Evolutionary conservation across 64 coral and sea anemone genomes (phyloP).

Genomic region (Dendronephthya gigantea): DNA sequence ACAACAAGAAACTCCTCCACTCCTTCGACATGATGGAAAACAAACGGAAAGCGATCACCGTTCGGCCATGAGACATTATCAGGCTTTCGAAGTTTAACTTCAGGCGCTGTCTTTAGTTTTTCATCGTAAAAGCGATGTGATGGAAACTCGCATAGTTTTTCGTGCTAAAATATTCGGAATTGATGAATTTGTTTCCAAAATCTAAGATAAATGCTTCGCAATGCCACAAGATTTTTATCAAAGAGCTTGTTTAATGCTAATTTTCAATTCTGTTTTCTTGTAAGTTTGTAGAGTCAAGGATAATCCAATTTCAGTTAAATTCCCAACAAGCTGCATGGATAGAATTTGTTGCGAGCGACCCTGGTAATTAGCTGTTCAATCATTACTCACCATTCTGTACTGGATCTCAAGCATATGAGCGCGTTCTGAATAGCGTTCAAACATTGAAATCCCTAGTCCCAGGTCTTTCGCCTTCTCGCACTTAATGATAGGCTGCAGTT

Average conservation of each 20-base stretch:
- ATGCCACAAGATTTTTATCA: no score
- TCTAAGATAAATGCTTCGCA: no score
- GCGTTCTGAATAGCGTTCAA: slow-evolving; percentile 50
- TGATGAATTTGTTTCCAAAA: no score
- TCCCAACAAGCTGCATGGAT: no score
- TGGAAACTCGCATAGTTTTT: background rate
- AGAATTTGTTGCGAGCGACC: no score
- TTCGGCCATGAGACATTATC: background rate
- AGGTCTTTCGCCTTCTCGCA: slow-evolving; percentile 47
- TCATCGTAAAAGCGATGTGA: background rate
- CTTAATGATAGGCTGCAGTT: slow-evolving; percentile 67
- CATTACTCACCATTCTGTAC: slow-evolving; percentile 89
- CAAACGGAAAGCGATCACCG: background rate
- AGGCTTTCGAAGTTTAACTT: background rate
- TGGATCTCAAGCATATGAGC: slow-evolving; percentile 65
- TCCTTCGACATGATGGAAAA: background rate
- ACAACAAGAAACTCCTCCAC: background rate
- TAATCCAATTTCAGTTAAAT: no score
- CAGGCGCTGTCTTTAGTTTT: background rate
- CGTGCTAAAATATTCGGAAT: background rate
- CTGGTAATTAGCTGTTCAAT: no score
- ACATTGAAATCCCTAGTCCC: slow-evolving; percentile 66
- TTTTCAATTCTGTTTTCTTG: no score
- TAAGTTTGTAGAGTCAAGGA: no score
- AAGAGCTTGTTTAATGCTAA: no score